Evolutionary conservation across 2,113 vertebrate genomes (phyloP), one percentile per base, ranked within the genome.

Genomic region (Xiphophorus couchianus): DNA sequence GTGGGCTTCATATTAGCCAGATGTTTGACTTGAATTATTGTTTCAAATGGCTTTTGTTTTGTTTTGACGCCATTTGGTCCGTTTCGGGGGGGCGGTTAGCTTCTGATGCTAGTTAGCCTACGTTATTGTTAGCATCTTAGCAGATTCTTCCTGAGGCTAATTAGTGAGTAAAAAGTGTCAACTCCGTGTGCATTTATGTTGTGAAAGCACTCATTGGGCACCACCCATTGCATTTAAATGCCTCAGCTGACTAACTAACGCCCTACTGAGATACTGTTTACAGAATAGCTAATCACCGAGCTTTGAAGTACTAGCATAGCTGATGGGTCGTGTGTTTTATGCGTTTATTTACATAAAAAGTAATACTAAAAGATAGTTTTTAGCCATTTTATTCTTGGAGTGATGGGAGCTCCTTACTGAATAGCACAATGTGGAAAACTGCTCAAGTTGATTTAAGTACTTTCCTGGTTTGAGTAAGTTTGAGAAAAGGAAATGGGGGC

Each of bases 41-140:
- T 44, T 51, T 80, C 70, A 64, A 54, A 66, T 13, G 25, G 39
- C 42, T 66, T 17, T 70, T 74, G 66, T 0, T 69, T 78, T 67
- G 76, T 90, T 37, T 85, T 83, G 90, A 85, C 90, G 89, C 89
- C 88, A 91, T 94, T 93, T 87, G 85, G 79, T 72, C 60, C 60
- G 81, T 70, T 69, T 65, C 58, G 48, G 69, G 69, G 69, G 69
- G 78, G 62, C 31, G 77, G 74, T 81, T 89, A 87, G 84, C 82
- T 64, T 22, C 13, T 44, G 14, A 68, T 25, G 78, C 71, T 91
- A 82, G 81, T 69, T 88, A 85, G 81, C 90, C 87, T 85, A 85
- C 91, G 89, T 93, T 93, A 91, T 93, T 93, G 91, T 93, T 91
- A 91, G 89, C 90, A 78, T n/a, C 62, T 76, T 71, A 74, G 78